These are phyloP conservation scores for Paramisgurnus dabryanus DNA, from an alignment of 2,113 vertebrate genomes.

Conservation along the genomic window DNA sequence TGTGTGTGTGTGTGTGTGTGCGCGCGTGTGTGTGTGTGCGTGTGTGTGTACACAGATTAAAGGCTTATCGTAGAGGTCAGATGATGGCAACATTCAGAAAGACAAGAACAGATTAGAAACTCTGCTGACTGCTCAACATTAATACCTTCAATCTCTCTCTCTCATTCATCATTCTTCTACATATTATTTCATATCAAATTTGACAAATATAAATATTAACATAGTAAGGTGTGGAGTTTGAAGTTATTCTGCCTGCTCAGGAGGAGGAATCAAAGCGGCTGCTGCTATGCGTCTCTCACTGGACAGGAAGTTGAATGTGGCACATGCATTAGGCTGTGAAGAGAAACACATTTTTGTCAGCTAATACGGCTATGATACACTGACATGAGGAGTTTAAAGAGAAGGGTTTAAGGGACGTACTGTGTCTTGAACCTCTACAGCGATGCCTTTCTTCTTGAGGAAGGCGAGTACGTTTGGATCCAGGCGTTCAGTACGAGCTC, in stretches of 20 bases:
- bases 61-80: background rate
- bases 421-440: conserved; percentile 94
- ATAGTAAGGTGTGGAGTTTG: background rate
- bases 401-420: conserved; percentile 67
- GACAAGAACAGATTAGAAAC: background rate
- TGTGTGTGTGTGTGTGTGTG: background rate
- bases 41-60: background rate
- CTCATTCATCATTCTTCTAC: too few relatives aligned
- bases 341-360: background rate
- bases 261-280: conserved; percentile 88
- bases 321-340: conserved; percentile 89
- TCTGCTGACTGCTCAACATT: too few relatives aligned
- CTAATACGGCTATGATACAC: background rate
- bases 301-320: conserved; percentile 92
- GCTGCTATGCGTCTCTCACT: conserved; percentile 81
- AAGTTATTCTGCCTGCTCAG: conserved; percentile 53
- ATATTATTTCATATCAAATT: too few relatives aligned
- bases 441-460: conserved; percentile 82
- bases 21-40: background rate
- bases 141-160: too few relatives aligned
- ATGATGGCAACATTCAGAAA: background rate
- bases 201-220: too few relatives aligned
- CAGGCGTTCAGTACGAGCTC: conserved; percentile 79
- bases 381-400: background rate
- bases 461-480: conserved; percentile 70